Percentiles rank a stretch among this genome's conserved stretches.
Conservation (phyloP, 2,113 vertebrate species). For the Todiramphus saurophagus region DNA sequence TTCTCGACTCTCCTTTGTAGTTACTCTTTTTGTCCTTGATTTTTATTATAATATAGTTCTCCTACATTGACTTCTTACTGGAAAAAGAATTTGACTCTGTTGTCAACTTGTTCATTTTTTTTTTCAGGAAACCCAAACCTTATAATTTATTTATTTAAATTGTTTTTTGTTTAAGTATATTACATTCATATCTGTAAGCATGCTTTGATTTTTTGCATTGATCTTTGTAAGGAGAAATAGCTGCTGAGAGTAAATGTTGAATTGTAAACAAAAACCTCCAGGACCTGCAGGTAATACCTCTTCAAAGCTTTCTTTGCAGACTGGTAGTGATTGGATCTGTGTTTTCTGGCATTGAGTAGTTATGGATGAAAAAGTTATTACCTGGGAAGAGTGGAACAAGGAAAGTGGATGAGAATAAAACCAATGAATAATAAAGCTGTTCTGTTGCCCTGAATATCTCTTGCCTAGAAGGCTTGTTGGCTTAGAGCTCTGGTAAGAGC, state of each 20-base stretch:
- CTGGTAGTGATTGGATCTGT: neutral
- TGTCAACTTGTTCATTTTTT: neutral
- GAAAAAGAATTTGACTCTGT: neutral
- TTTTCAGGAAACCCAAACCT: neutral
- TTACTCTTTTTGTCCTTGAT: neutral
- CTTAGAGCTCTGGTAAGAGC: neutral
- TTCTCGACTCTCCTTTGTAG: neutral
- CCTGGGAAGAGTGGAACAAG: neutral
- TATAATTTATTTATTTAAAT: neutral
- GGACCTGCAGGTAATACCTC: neutral
- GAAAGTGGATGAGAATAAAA: neutral
- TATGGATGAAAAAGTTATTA: neutral
- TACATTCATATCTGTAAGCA: neutral
- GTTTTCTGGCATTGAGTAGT: neutral
- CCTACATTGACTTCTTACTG: neutral
- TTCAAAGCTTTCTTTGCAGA: neutral
- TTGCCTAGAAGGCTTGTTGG: neutral
- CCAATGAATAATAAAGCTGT: neutral
- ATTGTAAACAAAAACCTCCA: conserved; percentile 9
- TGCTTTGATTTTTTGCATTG: conserved; percentile 9
- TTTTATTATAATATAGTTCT: neutral
- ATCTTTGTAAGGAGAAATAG: neutral
- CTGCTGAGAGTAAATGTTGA: neutral
- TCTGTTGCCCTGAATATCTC: neutral
- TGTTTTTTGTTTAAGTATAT: neutral